Evolutionary conservation across 2,113 vertebrate species (phyloP).

Genomic region (Menura novaehollandiae): DNA sequence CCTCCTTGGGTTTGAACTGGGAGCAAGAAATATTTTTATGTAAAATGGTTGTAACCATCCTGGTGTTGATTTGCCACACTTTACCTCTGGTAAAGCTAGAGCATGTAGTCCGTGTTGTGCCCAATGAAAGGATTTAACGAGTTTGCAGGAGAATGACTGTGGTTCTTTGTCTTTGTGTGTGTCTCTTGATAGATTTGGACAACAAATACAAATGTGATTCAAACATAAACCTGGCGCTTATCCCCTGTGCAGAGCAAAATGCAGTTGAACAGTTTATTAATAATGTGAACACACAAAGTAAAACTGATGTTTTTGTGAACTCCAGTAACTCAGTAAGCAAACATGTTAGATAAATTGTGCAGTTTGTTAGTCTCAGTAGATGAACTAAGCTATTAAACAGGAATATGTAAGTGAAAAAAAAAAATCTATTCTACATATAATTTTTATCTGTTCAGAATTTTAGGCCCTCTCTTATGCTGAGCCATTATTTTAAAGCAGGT

Average conservation of each 20-base stretch:
- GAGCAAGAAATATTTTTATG: background rate
- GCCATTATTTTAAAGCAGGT: background rate
- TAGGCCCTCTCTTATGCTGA: background rate
- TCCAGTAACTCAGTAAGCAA: background rate
- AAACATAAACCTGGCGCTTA: background rate
- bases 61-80: background rate
- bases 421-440: background rate
- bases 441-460: background rate
- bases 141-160: background rate
- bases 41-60: background rate
- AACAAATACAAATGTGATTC: background rate
- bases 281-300: background rate
- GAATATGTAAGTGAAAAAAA: background rate
- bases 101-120: fast-evolving
- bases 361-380: background rate
- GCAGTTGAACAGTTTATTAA: background rate
- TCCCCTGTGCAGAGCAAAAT: background rate
- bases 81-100: background rate
- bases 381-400: background rate
- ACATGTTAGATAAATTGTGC: background rate
- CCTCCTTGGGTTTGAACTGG: background rate
- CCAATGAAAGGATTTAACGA: background rate
- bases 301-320: background rate
- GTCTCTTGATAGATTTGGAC: background rate
- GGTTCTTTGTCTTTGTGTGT: background rate